Evolutionary conservation across 2,888 invertebrate species (phyloP), one percentile per base, ranked within the genome.

Genomic region (Eupsilia transversa): DNA sequence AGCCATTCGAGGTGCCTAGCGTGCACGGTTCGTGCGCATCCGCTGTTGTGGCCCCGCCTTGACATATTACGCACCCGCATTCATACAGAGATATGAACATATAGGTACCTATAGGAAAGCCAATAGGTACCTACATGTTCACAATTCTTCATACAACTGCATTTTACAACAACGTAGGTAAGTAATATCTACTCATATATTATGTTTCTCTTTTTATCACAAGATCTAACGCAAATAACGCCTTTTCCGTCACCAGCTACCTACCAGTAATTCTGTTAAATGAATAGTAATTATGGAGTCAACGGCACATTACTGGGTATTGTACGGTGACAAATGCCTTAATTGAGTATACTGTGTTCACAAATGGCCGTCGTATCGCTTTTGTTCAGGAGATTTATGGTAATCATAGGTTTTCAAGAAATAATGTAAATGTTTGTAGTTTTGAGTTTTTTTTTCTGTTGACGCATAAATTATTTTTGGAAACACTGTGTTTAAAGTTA

Each of bases 261-360:
- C 20, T 33, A 49, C 33, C 14, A 54, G 52, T 61, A 61, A 79
- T 65, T 76, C 35, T 3, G 52, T 46, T 33, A 59, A 43, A 41
- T 56, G 14, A 43, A 59, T 14, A 38, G 59, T 68, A 83, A 80
- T 71, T 64, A 60, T 60, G 78, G 57, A 72, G 68, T 69, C 68
- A 69, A 61, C 35, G 54, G 3, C 35, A 63, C 23, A 69, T 83
- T 69, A 63, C 69, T 33, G 0, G 27, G 43, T 66, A 80, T 59
- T 69, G 61, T 73, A 35, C 7, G 35, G 0, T 79, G 46, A 83
- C 68, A 69, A 73, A 43, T 69, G 43, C 30, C 0, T 56, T 68
- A 49, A 83, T 66, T 57, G 41, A 54, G 27, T 59, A 49, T 33
- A 68, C 17, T 67, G 60, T 78, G 30, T 23, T n/a, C 46, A 33